Evolutionary conservation across 2,113 vertebrate species (phyloP).

Genomic region (Pachycephala philippinensis): DNA sequence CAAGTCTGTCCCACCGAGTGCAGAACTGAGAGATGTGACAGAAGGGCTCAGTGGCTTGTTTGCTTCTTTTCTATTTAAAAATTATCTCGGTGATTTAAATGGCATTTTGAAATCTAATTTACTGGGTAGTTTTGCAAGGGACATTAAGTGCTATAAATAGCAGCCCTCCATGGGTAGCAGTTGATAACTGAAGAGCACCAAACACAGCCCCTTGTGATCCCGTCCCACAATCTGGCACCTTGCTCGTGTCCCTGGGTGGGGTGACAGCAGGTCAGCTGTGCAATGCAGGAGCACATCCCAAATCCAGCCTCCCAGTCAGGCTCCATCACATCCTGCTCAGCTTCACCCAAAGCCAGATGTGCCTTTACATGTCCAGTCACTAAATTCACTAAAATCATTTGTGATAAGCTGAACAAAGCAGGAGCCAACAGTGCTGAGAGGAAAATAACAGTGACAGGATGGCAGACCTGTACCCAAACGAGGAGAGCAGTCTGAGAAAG

Average conservation of each 20-base stretch:
- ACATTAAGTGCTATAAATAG: background rate
- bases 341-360: background rate
- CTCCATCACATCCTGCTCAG: background rate
- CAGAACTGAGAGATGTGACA: background rate
- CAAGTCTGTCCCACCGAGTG: background rate
- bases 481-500: background rate
- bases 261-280: background rate
- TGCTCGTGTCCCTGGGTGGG: fast-evolving
- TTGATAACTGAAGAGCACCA: background rate
- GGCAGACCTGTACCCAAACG: fast-evolving
- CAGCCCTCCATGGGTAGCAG: background rate
- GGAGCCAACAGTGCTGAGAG: background rate
- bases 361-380: background rate
- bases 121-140: background rate
- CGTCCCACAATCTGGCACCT: background rate
- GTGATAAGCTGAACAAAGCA: background rate
- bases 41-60: background rate
- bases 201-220: background rate
- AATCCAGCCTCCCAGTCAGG: background rate
- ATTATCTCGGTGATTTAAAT: background rate
- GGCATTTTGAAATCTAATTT: background rate
- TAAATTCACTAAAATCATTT: background rate
- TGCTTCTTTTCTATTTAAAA: background rate
- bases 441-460: background rate
- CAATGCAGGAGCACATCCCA: background rate